Conservation (phyloP, 2,888 invertebrate species). For the Zaprionus obscuricornis region DNA sequence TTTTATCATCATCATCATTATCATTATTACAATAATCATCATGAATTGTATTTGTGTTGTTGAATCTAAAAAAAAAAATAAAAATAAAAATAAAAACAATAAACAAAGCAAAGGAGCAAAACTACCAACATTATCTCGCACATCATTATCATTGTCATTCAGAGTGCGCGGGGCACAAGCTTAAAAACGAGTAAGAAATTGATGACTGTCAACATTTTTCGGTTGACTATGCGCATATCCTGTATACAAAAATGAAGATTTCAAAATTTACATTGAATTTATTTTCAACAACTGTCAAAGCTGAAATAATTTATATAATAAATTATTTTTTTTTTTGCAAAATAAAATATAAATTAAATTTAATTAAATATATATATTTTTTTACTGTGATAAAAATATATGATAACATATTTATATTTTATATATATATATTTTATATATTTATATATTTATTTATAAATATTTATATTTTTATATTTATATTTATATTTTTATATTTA, state of each 20-base stretch:
- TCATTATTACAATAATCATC: conserved; percentile 23
- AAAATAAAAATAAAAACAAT: conserved; percentile 42
- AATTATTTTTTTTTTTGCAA: not conserved
- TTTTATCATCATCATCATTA: conserved; percentile 15
- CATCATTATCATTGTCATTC: conserved; percentile 77
- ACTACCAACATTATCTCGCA: conserved; percentile 73
- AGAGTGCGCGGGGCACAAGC: conserved; percentile 47
- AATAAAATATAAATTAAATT: not conserved
- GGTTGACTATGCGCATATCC: conserved; percentile 9
- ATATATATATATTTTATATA: no score
- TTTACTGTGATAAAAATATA: conserved; percentile 1
- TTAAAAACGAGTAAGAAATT: conserved; percentile 40
- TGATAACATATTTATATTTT: no score
- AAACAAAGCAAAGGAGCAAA: conserved; percentile 54
- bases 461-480: no score
- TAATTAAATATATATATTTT: not conserved
- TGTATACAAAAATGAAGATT: conserved; percentile 2
- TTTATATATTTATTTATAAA: no score
- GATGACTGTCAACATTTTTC: not conserved
- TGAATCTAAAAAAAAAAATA: conserved; percentile 29
- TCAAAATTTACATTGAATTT: not conserved
- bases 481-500: no score
- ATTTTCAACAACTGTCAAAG: not conserved
- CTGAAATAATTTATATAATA: not conserved
- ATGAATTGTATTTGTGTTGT: conserved; percentile 29